Evolutionary conservation across 2,797 vertebrate genomes (phyloP), one percentile per base, ranked within the genome.

Genomic region (Taeniopygia guttata): DNA sequence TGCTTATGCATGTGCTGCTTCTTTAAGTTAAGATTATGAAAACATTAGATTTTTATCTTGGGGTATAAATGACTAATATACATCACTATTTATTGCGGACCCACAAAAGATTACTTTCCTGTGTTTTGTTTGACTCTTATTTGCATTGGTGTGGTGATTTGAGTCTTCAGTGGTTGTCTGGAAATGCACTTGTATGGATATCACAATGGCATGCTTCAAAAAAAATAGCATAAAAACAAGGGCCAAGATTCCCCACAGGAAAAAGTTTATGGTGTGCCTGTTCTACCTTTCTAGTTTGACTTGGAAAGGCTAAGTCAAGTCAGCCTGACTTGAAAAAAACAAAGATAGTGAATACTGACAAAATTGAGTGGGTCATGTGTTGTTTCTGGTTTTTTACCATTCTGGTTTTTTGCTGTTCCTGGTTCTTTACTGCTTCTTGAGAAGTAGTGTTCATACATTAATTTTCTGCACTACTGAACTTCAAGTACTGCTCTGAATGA

Each of bases 401-500:
- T 45, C 43, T 19, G 42, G 43, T 73, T 76, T 43, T 90, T 79
- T 14, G 54, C 8, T 9, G 2, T 38, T 74, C 45, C 43, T 43
- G 43, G 43, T 73, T 76, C 46, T 90, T 79, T 14, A 54, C 8
- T 10, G 2, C 68, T 59, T 69, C 73, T 70, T 84, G 23, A 91
- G 72, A 42, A 64, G 38, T 46, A 60, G 23, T 49, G 51, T 68
- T 83, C 36, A 8, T 76, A 36, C 8, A 3, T 85, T 75, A 30
- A 76, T 76, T 89, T 94, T 90, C 60, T 91, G 59, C 95, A 87
- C 70, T 90, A 26, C 4, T 90, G 60, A 91, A 86, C 79, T 86
- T 82, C 2, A 6, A 36, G 9, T 58, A 23, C 54, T 59, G 16
- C 69, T 67, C 38, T 89, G 42, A 88, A n/a, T 69, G 45, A 34